A percentile compares a stretch with the other conserved stretches of the same genome.
phyloP scores from a whole-genome alignment of 2,888 invertebrate genomes.

The Ptilodon capucinus region DNA sequence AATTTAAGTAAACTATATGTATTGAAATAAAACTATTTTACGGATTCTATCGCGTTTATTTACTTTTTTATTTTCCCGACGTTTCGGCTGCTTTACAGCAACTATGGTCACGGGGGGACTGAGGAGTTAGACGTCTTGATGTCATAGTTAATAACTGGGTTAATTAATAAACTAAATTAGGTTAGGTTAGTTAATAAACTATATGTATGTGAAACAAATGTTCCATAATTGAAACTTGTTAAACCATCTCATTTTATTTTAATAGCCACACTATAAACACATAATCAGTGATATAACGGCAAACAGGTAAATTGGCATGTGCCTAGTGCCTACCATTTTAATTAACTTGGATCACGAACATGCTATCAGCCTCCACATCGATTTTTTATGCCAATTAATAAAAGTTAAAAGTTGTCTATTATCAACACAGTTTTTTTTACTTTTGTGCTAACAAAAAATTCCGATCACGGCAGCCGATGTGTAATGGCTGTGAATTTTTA shows the following conservation, averaged over 20 bases:
- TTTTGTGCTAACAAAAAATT: slow-evolving; percentile 4
- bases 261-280: not conserved
- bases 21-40: too few species aligned
- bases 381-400: not conserved
- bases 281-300: not conserved
- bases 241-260: not conserved
- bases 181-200: too few species aligned
- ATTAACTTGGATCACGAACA: slow-evolving; percentile 7
- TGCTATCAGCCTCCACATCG: too few species aligned
- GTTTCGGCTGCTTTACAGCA: too few species aligned
- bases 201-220: too few species aligned
- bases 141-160: too few species aligned
- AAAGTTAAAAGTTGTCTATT: not conserved
- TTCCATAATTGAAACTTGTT: not conserved
- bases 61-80: too few species aligned
- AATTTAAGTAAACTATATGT: too few species aligned
- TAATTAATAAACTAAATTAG: too few species aligned
- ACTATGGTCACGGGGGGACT: too few species aligned
- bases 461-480: slow-evolving; percentile 30
- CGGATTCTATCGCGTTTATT: too few species aligned
- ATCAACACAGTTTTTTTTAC: not conserved
- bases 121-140: too few species aligned
- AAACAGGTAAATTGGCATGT: slow-evolving; percentile 6
- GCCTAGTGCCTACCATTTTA: slow-evolving; percentile 3
- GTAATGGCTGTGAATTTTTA: slow-evolving; percentile 42